These are phyloP conservation scores for Staurois parvus DNA, from an alignment of 2,797 vertebrate species.

Conservation along the genomic window DNA sequence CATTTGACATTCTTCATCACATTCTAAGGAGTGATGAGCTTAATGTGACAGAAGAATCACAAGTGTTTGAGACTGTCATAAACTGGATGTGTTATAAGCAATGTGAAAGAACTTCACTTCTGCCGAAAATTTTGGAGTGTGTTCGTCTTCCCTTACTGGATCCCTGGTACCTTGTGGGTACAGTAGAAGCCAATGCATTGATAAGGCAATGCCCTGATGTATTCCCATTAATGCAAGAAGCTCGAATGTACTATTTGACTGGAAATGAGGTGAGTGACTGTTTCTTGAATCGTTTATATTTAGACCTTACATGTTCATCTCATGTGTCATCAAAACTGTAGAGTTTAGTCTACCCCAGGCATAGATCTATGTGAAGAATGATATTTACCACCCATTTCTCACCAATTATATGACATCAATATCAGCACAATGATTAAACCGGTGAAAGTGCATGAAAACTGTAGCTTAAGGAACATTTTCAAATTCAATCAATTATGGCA, in stretches of 20 bases:
- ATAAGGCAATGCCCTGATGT: constrained; percentile 86
- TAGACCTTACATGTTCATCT: too few species aligned
- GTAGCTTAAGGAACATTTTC: too few species aligned
- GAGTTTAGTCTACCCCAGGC: too few species aligned
- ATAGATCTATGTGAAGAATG: too few species aligned
- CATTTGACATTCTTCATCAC: constrained; percentile 79
- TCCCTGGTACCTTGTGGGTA: constrained; percentile 92
- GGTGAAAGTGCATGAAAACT: too few species aligned
- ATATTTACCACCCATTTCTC: too few species aligned
- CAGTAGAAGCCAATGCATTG: constrained; percentile 88
- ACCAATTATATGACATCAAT: too few species aligned
- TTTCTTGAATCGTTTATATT: not conserved
- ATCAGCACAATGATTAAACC: too few species aligned
- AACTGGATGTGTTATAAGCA: constrained; percentile 85
- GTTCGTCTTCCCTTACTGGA: constrained; percentile 91
- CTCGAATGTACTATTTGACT: constrained; percentile 89
- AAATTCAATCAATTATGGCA: too few species aligned
- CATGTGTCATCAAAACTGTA: too few species aligned
- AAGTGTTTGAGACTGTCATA: constrained; percentile 90
- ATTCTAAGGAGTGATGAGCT: constrained; percentile 89
- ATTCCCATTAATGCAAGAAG: constrained; percentile 91
- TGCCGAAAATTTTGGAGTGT: constrained; percentile 80
- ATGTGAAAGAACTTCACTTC: constrained; percentile 76
- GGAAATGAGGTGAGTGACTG: constrained; percentile 86
- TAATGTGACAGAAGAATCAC: constrained; percentile 86